These are phyloP conservation scores for Hippoglossus hippoglossus DNA, from an alignment of 2,797 vertebrate genomes.

Conservation along the genomic window DNA sequence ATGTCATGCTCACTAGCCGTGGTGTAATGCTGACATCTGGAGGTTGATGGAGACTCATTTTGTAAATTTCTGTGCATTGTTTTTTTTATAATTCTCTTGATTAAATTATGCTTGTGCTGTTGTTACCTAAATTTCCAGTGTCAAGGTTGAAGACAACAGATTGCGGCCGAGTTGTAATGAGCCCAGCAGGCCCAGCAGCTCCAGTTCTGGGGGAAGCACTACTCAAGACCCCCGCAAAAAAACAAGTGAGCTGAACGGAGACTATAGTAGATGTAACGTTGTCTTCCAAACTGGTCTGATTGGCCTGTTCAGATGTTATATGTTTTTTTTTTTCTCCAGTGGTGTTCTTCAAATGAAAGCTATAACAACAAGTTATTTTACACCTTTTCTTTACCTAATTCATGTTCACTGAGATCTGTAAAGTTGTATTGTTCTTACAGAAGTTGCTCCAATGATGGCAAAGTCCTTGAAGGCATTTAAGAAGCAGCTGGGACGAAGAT, in stretches of 20 bases:
- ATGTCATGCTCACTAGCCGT: constrained; percentile 2
- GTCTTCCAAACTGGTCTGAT: neutral
- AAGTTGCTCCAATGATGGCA: constrained; percentile 91
- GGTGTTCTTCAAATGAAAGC: too few species aligned
- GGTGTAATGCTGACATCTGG: neutral
- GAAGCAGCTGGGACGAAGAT: constrained; percentile 83
- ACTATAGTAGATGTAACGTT: neutral
- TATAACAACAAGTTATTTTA: too few species aligned
- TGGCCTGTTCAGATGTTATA: too few species aligned
- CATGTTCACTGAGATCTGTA: neutral
- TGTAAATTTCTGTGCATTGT: neutral
- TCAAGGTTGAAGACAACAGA: constrained; percentile 72
- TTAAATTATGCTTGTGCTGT: neutral
- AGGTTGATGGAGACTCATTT: neutral
- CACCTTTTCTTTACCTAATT: too few species aligned
- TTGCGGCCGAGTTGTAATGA: constrained; percentile 58
- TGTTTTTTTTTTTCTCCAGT: too few species aligned
- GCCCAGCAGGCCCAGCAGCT: constrained; percentile 53
- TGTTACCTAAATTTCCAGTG: constrained; percentile 45
- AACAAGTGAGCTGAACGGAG: constrained; percentile 83
- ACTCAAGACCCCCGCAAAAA: constrained; percentile 83
- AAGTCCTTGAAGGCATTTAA: constrained; percentile 89
- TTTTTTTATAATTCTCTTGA: neutral
- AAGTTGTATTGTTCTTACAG: constrained; percentile 66
- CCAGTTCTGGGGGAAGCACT: constrained; percentile 54